Evolutionary conservation across 2,888 invertebrate genomes (phyloP), one percentile per base, ranked within the genome.

Genomic region (Penaeus monodon): DNA sequence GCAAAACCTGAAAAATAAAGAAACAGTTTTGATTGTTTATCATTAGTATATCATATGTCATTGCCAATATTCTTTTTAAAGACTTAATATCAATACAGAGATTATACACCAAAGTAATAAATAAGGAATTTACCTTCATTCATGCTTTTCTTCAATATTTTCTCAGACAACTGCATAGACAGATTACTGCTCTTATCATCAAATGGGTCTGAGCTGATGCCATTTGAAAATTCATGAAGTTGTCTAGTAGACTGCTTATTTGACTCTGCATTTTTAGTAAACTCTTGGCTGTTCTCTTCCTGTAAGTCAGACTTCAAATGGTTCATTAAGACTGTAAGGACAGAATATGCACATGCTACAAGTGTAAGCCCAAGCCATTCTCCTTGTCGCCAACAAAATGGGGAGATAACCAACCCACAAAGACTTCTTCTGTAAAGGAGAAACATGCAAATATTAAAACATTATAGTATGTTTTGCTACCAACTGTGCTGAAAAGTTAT

Each of bases 301-400:
- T 57, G 57, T 3, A 3, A 57, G 57, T 57, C 57, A 57, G 44
- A 49, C 22, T 73, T 86, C 27, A 66, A 27, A 33, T 33, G 57
- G 10, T 63, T 68, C 17, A 81, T 49, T n/a, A 86, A 38, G 17
- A 44, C 27, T n/a, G 77, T 76, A 27, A 86, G 78, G 29, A 86
- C 27, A 44, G 84, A 81, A 33, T 65, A 63, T 7, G 66, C 22
- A 33, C 84, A 70, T 14, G 84, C 88, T 20, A 88, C 66, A 24
- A 88, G 80, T 63, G 88, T 81, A 24, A 88, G 77, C 22, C 88
- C 88, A 66, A 88, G 64, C 88, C 88, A 88, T 68, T 88, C 88
- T 4, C 88, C 88, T n/a, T 57, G 44, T 64, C 68, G 74, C 88
- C 88, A 88, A 44, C 84, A 88, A 63, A 88, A 88, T 8, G 88